These are phyloP conservation scores for Thumatha senex DNA, from an alignment of 2,888 invertebrate genomes.

Conservation along the genomic window DNA sequence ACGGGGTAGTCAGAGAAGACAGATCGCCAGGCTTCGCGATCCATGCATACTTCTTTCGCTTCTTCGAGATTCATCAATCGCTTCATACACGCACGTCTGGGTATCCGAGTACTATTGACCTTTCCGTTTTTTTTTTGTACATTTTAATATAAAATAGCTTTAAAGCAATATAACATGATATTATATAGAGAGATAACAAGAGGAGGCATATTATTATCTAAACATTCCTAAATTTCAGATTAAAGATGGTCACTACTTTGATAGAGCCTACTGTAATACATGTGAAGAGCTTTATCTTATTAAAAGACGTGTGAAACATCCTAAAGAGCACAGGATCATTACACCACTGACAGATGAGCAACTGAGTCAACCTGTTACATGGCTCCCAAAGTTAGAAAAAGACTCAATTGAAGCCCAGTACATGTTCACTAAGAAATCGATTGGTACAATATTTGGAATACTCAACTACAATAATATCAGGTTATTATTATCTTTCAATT, in stretches of 20 bases:
- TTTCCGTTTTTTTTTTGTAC: too few relatives aligned
- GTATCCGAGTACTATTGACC: too few relatives aligned
- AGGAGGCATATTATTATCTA: too few relatives aligned
- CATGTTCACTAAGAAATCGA: conserved; percentile 88
- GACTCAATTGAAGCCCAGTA: conserved; percentile 94
- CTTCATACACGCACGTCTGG: too few relatives aligned
- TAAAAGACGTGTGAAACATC: conserved; percentile 73
- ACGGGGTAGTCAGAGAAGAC: too few relatives aligned
- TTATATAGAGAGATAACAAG: too few relatives aligned
- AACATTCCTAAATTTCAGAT: conserved; percentile 51
- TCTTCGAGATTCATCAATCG: too few relatives aligned
- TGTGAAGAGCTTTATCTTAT: conserved; percentile 83
- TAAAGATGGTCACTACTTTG: conserved; percentile 61
- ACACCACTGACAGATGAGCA: conserved; percentile 82
- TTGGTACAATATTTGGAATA: conserved; percentile 85
- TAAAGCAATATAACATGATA: background rate
- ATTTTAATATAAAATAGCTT: background rate
- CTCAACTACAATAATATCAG: conserved; percentile 83
- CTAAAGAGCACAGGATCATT: conserved; percentile 80
- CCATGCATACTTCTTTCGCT: too few relatives aligned
- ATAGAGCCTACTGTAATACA: conserved; percentile 85
- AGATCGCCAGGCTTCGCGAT: too few relatives aligned
- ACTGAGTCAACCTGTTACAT: conserved; percentile 85
- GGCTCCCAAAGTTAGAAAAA: conserved; percentile 87
- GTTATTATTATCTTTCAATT: conserved; percentile 49